Conservation (phyloP, 1,140 invertebrate genomes). For the Pseudomyrmex sp. region DNA sequence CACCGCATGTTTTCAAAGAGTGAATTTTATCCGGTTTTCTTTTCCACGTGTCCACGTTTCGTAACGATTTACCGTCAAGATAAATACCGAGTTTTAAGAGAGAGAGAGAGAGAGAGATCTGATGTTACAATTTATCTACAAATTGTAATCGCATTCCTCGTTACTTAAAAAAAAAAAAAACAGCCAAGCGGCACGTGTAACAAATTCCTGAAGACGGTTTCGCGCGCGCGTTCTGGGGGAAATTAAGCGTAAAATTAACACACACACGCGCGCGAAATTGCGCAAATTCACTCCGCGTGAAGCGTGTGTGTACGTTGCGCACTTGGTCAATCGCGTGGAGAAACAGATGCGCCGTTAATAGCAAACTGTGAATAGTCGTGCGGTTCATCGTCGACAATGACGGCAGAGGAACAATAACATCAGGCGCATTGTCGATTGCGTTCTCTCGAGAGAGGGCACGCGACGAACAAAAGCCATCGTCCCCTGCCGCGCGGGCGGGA, state of each 20-base stretch:
- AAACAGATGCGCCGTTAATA: constrained; percentile 32
- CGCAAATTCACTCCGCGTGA: too few relatives aligned
- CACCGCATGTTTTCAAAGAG: too few relatives aligned
- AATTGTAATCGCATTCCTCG: too few relatives aligned
- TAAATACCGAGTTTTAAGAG: too few relatives aligned
- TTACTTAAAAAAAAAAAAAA: too few relatives aligned
- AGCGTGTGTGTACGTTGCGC: background rate
- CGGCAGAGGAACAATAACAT: constrained; percentile 32
- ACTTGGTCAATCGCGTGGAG: constrained; percentile 18
- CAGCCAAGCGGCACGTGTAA: background rate
- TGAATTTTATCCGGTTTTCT: too few relatives aligned
- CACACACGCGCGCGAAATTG: background rate
- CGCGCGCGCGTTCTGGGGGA: too few relatives aligned
- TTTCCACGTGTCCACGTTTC: too few relatives aligned
- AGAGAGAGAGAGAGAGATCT: too few relatives aligned
- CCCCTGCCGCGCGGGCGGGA: background rate
- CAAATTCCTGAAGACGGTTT: background rate
- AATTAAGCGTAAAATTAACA: constrained; percentile 33
- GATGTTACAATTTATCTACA: too few relatives aligned
- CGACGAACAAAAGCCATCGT: constrained; percentile 32
- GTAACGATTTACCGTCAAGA: too few relatives aligned
- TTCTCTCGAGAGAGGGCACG: constrained; percentile 18
- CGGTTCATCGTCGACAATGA: constrained; percentile 48
- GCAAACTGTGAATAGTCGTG: constrained; percentile 24
- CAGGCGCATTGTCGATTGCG: constrained; percentile 38